Base-by-base conservation (phyloP, 1,140 invertebrate genomes). In the Steinernema feltiae region DNA sequence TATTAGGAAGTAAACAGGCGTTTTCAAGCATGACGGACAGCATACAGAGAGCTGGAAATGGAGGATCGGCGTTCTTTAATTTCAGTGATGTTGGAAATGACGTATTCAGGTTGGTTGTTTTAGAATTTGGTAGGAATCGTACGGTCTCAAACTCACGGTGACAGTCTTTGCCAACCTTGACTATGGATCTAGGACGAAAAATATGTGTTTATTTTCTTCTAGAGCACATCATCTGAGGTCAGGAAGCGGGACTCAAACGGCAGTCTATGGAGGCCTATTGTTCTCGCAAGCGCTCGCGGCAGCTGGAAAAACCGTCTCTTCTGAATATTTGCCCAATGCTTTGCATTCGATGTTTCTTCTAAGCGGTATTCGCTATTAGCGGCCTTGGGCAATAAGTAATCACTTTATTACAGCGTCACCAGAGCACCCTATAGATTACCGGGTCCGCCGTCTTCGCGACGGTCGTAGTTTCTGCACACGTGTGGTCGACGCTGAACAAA, bases 401-500 rank as follows among this genome's bases (percentile, higher is more conserved):
- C 7, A 18, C 41, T 3, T 46, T 3, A 7, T 46, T 46, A 3
- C 41, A 63, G 53, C 24, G 7, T n/a, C 53, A 12, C 53, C 53
- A n/a, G 53, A 63, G 2, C 12, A 12, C 3, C 32, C 70, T 17
- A 27, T 32, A n/a, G 70, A 53, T 53, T 71, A 71, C 70, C 35
- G n/a, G 24, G 70, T 71, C 3, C 32, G 32, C 30, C 70, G 70
- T 27, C 46, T 71, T 30, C 70, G 70, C 2, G 70, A 32, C 29
- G 70, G 53, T n/a, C 53, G 53, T 3, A 63, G 53, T 27, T 63
- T 63, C 53, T 63, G 53, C 53, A 63, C 53, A 63, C 12, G 41
- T 7, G 41, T 46, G 41, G 41, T 46, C 18, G 41, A 46, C 2
- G 53, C 12, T n/a, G 12, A 63, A 17, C 53, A 63, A 27, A 27